These are phyloP conservation scores for Luscinia megarhynchos DNA, from an alignment of 2,797 vertebrate species.

Conservation along the genomic window DNA sequence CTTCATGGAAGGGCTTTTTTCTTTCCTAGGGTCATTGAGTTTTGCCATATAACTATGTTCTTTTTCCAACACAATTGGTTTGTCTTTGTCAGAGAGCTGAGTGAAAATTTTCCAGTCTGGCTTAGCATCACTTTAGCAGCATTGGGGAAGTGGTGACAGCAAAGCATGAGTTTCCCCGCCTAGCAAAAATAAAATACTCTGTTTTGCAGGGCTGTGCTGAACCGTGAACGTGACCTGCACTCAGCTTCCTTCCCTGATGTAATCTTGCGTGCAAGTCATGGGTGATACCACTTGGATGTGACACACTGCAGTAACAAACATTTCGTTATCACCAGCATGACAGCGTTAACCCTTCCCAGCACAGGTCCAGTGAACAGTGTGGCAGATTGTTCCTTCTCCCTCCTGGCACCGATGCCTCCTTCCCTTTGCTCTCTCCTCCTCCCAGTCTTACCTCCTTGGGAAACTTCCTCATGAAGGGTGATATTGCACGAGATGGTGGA, in stretches of 20 bases:
- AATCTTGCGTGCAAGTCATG: neutral
- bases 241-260: neutral
- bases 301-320: neutral
- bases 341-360: neutral
- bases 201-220: slow-evolving; percentile 47
- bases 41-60: neutral
- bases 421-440: neutral
- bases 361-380: neutral
- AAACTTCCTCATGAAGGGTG: neutral
- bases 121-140: neutral
- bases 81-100: neutral
- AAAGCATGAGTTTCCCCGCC: neutral
- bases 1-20: neutral
- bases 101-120: neutral
- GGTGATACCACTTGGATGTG: neutral
- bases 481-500: neutral
- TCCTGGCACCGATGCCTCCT: neutral
- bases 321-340: neutral
- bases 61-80: neutral
- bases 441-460: neutral
- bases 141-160: neutral
- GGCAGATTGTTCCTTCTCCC: neutral
- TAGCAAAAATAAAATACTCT: neutral
- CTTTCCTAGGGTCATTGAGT: neutral
- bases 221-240: neutral